phyloP scores from a whole-genome alignment of 1,140 invertebrate genomes.

The Trachymyrmex septentrionalis region DNA sequence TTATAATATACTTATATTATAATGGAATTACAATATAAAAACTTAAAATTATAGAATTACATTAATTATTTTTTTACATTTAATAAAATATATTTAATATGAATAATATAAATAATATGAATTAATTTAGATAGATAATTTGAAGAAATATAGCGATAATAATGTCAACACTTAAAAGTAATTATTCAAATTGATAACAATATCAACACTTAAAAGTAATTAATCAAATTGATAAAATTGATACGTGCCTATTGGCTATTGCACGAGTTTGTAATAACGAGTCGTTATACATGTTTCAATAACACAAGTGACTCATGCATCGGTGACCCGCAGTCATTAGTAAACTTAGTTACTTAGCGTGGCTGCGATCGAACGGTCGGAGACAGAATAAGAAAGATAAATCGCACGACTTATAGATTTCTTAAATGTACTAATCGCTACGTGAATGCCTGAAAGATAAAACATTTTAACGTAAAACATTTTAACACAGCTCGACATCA shows the following conservation, averaged over 20 bases:
- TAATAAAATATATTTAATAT: too few relatives aligned
- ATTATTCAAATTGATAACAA: background rate
- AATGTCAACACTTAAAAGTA: background rate
- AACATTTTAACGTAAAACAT: background rate
- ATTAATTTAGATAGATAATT: background rate
- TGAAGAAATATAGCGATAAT: background rate
- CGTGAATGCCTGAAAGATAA: background rate
- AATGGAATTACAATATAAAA: background rate
- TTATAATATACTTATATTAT: background rate
- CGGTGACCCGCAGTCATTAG: conserved; percentile 3
- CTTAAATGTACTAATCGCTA: background rate
- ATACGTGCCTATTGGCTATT: background rate
- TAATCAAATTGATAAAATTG: background rate
- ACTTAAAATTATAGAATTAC: too few relatives aligned
- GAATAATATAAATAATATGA: background rate
- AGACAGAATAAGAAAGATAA: background rate
- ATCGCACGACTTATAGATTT: conserved; percentile 2
- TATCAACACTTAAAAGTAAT: background rate
- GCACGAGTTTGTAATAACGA: background rate
- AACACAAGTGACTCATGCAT: conserved; percentile 33
- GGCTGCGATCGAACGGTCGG: background rate
- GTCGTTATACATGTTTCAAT: conserved; percentile 19
- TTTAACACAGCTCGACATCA: background rate
- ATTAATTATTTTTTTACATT: too few relatives aligned
- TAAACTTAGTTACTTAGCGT: background rate